A percentile compares a stretch with the other conserved stretches of the same genome.
These are phyloP conservation scores for Yasuhikotakia modesta DNA, from an alignment of 2,797 vertebrate species.

Conservation along the genomic window DNA sequence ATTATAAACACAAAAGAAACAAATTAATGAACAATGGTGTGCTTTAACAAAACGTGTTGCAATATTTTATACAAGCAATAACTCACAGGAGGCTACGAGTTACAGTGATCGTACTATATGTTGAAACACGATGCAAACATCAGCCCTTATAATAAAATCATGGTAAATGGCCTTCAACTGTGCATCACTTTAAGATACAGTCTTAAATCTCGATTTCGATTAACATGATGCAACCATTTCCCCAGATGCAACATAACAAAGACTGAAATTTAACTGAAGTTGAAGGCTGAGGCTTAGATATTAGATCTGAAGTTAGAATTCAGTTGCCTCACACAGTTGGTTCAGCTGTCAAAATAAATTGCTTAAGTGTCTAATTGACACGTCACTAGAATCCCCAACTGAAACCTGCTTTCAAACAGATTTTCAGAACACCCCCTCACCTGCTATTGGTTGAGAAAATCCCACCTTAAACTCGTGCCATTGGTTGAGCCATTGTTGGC, in stretches of 20 bases:
- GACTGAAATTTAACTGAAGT: background rate
- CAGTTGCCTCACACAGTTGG: background rate
- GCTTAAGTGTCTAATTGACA: background rate
- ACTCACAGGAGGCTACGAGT: background rate
- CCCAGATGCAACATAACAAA: background rate
- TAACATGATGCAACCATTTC: background rate
- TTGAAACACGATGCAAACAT: background rate
- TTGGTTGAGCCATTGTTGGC: no score
- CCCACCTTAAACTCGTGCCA: no score
- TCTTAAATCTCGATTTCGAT: background rate
- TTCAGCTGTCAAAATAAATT: background rate
- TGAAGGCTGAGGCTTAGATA: background rate
- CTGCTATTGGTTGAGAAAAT: no score
- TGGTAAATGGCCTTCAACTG: background rate
- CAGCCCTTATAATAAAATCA: background rate
- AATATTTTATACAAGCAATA: background rate
- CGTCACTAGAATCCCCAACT: background rate
- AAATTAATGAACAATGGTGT: background rate
- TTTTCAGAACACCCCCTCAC: no score
- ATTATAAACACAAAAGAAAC: no score
- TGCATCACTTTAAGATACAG: background rate
- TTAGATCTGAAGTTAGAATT: constrained; percentile 5
- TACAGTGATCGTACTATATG: background rate
- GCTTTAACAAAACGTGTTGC: background rate
- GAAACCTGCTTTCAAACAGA: background rate